Evolutionary conservation across 2,113 vertebrate genomes (phyloP).

Genomic region (Archocentrus centrarchus): DNA sequence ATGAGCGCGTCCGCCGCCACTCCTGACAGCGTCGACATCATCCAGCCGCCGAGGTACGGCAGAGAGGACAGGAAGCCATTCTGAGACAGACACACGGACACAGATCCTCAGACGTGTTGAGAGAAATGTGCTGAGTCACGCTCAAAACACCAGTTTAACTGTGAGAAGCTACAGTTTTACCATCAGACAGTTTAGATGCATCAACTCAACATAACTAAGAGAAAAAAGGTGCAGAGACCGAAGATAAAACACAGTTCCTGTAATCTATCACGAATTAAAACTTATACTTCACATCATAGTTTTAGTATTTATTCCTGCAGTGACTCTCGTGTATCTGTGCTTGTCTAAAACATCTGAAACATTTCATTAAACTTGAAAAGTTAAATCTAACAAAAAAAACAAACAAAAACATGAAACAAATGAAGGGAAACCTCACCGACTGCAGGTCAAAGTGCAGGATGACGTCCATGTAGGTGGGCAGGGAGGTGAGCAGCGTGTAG

Average conservation of each 20-base stretch:
- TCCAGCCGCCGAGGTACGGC: slow-evolving; percentile 77
- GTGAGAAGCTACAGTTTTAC: not conserved
- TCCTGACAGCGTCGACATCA: slow-evolving; percentile 67
- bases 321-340: not conserved
- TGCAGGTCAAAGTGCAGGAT: slow-evolving; percentile 82
- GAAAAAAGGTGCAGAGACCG: not conserved
- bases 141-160: not conserved
- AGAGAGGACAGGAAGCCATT: slow-evolving; percentile 82
- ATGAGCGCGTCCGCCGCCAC: slow-evolving; percentile 78
- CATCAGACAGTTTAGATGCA: fast-evolving
- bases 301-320: fast-evolving
- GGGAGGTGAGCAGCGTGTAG: slow-evolving; percentile 79
- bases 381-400: too few relatives aligned
- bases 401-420: not conserved
- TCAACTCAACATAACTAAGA: not conserved
- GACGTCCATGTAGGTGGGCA: slow-evolving; percentile 84
- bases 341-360: not conserved
- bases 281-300: not conserved
- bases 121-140: too few relatives aligned
- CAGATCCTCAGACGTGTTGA: not conserved
- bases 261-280: slow-evolving; percentile 3
- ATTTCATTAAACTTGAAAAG: not conserved
- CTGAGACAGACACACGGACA: slow-evolving; percentile 47
- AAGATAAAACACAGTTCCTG: not conserved
- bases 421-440: slow-evolving; percentile 64